A percentile compares a stretch with the other conserved stretches of the same genome.
phyloP scores from a whole-genome alignment of 2,888 invertebrate species.

The Pilophorus perplexus region DNA sequence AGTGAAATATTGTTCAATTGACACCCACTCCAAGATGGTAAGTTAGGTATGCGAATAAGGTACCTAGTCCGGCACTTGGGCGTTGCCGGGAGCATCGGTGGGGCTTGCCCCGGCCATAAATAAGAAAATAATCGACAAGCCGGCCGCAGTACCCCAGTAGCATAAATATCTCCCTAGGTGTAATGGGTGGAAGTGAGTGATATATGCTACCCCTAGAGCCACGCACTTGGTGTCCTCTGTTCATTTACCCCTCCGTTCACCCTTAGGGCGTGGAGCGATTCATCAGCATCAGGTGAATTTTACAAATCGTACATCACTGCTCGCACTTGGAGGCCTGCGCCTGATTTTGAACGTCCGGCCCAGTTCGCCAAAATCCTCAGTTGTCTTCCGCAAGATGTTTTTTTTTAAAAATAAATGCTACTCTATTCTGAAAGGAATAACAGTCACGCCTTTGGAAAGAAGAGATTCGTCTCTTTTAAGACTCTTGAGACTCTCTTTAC shows the following conservation, averaged over 20 bases:
- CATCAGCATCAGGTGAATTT: background rate
- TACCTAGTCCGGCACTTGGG: constrained; percentile 12
- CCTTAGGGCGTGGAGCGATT: background rate
- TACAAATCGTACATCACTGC: background rate
- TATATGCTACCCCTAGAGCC: constrained; percentile 34
- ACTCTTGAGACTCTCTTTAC: too few relatives aligned
- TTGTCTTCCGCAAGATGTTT: too few relatives aligned
- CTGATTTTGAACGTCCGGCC: too few relatives aligned
- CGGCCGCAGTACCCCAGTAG: constrained; percentile 34
- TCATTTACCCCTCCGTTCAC: constrained; percentile 25
- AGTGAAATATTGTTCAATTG: constrained; percentile 35
- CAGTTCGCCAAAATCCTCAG: too few relatives aligned
- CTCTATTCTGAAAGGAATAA: too few relatives aligned
- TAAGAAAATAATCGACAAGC: constrained; percentile 40
- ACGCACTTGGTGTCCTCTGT: constrained; percentile 15
- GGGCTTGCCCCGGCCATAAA: constrained; percentile 19
- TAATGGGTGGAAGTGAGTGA: constrained; percentile 39
- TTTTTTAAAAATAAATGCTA: too few relatives aligned
- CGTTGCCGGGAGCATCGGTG: constrained; percentile 39
- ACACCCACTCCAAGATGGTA: constrained; percentile 11
- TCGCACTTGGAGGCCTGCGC: background rate
- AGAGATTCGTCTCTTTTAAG: too few relatives aligned
- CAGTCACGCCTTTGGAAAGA: too few relatives aligned
- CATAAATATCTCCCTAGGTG: constrained; percentile 39
- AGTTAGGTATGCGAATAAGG: constrained; percentile 19